Percentiles rank a stretch among this genome's conserved stretches.
Evolutionary conservation across 2,113 vertebrate genomes (phyloP).

Genomic region (Chrysemys picta): DNA sequence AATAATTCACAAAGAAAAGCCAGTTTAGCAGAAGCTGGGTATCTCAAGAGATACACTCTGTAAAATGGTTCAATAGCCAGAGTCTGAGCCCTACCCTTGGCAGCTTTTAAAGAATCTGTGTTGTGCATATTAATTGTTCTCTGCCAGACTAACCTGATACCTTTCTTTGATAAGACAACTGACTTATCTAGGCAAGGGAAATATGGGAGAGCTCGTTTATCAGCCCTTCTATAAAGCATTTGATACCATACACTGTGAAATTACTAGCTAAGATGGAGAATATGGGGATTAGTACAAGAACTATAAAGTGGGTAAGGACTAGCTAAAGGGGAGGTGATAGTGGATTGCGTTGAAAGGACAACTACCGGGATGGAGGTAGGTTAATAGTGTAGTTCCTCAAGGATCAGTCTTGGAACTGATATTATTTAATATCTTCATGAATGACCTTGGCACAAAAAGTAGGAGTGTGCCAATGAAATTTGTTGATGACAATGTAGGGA

Average conservation of each 20-base stretch:
- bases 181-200: not conserved
- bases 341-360: not conserved
- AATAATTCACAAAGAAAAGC: not conserved
- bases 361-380: not conserved
- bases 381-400: not conserved
- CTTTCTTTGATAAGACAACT: too few relatives aligned
- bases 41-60: not conserved
- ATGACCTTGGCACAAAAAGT: not conserved
- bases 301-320: not conserved
- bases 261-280: not conserved
- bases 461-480: not conserved
- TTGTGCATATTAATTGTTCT: not conserved
- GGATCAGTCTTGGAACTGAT: not conserved
- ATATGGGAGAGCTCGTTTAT: not conserved
- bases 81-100: not conserved
- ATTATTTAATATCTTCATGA: not conserved
- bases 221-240: not conserved
- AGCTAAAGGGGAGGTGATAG: not conserved
- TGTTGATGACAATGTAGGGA: not conserved
- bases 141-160: not conserved
- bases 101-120: not conserved
- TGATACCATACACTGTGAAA: not conserved
- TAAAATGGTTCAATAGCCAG: too few relatives aligned
- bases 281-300: not conserved
- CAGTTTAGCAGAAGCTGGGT: not conserved